Conservation (phyloP, 1,140 invertebrate genomes). For the Pseudomyrmex dendroicus region DNA sequence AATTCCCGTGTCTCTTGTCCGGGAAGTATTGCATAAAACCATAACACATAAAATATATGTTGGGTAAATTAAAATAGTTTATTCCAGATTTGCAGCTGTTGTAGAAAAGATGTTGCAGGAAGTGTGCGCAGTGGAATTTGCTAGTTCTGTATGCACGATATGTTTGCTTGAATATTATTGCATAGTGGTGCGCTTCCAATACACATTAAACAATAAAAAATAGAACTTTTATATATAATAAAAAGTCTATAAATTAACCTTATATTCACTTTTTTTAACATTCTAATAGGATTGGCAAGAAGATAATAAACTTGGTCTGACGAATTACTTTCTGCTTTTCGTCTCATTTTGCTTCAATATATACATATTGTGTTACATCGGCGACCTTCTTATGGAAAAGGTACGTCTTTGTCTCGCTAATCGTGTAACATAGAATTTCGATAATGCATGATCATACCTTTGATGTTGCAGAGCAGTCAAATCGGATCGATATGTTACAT, state of each 20-base stretch:
- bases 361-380: slow-evolving; percentile 76
- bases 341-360: slow-evolving; percentile 74
- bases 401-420: slow-evolving; percentile 44
- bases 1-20: too few relatives aligned
- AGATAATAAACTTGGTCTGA: slow-evolving; percentile 59
- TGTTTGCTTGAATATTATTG: slow-evolving; percentile 75
- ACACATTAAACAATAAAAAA: not conserved
- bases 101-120: slow-evolving; percentile 69
- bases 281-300: slow-evolving; percentile 71
- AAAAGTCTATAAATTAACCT: not conserved
- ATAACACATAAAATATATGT: not conserved
- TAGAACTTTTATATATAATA: not conserved
- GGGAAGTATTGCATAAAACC: not conserved
- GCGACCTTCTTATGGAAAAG: slow-evolving; percentile 72
- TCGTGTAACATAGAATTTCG: not conserved
- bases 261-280: not conserved
- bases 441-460: not conserved
- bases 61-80: not conserved
- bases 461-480: slow-evolving; percentile 63
- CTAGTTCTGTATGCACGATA: slow-evolving; percentile 73
- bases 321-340: slow-evolving; percentile 65
- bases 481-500: slow-evolving; percentile 66
- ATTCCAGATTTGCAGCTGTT: slow-evolving; percentile 67
- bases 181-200: slow-evolving; percentile 67
- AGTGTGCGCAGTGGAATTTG: slow-evolving; percentile 73